Evolutionary conservation across 2,797 vertebrate genomes (phyloP).

Genomic region (Scolopax bukidnonensis): DNA sequence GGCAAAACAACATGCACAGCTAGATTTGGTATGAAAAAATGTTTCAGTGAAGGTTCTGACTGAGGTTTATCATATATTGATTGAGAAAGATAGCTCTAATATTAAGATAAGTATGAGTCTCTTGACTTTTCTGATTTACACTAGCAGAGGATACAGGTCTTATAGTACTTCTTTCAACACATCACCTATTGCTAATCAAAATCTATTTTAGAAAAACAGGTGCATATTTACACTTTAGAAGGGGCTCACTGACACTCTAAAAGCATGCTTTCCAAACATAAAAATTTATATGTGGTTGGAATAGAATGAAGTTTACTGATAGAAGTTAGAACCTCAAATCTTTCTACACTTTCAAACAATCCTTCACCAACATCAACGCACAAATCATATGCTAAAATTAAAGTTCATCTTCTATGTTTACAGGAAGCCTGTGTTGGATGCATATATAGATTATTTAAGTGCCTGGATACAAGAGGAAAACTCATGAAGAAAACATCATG

Average conservation of each 20-base stretch:
- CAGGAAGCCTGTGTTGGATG: not conserved
- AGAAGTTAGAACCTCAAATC: not conserved
- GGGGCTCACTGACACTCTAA: not conserved
- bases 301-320: not conserved
- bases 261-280: not conserved
- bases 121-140: not conserved
- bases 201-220: not conserved
- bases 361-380: not conserved
- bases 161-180: not conserved
- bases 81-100: not conserved
- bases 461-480: not conserved
- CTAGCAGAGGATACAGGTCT: not conserved
- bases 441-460: not conserved
- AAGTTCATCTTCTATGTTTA: not conserved
- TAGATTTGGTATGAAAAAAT: not conserved
- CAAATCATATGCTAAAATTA: not conserved
- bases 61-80: not conserved
- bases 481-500: not conserved
- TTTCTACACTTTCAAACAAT: not conserved
- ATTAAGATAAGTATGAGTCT: not conserved
- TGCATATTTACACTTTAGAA: not conserved
- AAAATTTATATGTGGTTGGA: not conserved
- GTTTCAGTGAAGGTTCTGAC: not conserved
- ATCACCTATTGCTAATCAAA: not conserved
- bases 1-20: not conserved